Evolutionary conservation across 30 jellyfish, hydroid and myxozoan genomes (phyloP), one percentile per base, ranked within the genome.

Genomic region (Catostylus mosaicus): DNA sequence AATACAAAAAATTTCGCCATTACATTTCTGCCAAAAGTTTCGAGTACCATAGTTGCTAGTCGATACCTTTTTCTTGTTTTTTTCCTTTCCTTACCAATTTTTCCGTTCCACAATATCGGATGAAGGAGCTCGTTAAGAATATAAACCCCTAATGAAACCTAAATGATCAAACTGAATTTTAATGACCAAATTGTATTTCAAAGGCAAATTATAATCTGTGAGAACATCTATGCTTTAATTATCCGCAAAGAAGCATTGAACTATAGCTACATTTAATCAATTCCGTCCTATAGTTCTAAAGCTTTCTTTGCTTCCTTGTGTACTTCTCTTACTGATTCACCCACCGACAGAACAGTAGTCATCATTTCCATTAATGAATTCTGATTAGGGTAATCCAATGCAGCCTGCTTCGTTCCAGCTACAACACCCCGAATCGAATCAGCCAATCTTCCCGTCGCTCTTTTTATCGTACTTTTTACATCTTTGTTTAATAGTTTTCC

Each of bases 381-480:
- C 57, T 87, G 95, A 69, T 86, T 77, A 1, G 99, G 99, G 66
- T 86, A 94, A 26, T 88, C 96, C 79, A 94, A 73, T 3, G 99
- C 99, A 8, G 99, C 99, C 31, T 93, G 88, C 46, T 94, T 94
- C 33, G 99, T 94, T 32, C 97, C 90, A 11, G 99, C 94, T 32
- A 94, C 99, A 36, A 94, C 99, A 14, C 97, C 97, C 14, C 99
- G 96, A 50, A 94, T 94, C n/a, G 97, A 80, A 54, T 82, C 96
- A 0, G 99, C 94, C 92, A 94, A 47, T n/a, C 92, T 93, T 23
- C 90, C 71, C 33, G 96, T 67, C 8, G 93, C 92, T 33, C 91
- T 68, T 80, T 80, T 88, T 0, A 94, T 40, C 61, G 72, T 85
- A 23, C 19, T 14, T 46, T 70, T 75, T 19, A 94, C 90, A 0